A percentile compares a stretch with the other conserved stretches of the same genome.
These are phyloP conservation scores for Malacoctenus gilli DNA, from an alignment of 2,797 vertebrate genomes.

Conservation along the genomic window DNA sequence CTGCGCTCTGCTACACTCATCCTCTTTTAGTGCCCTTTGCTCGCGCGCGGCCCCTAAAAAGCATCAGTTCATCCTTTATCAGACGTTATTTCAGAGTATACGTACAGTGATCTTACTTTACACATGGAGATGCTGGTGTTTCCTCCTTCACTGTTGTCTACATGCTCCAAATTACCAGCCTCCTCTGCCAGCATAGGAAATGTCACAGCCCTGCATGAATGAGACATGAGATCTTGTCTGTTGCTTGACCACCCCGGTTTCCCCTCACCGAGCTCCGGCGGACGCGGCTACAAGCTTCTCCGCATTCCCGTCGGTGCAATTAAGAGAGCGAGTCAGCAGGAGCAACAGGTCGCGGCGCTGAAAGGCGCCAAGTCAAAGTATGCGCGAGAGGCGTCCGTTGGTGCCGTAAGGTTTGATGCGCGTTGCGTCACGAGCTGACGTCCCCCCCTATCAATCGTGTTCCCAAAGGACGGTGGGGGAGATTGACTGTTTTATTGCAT, in stretches of 20 bases:
- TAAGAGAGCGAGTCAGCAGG: neutral
- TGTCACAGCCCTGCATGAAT: constrained; percentile 72
- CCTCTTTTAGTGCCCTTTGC: constrained; percentile 2
- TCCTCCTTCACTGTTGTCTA: constrained; percentile 31
- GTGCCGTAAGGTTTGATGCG: constrained; percentile 8
- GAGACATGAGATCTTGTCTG: constrained; percentile 64
- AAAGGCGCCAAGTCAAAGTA: constrained; percentile 10
- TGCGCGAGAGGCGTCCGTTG: constrained; percentile 3
- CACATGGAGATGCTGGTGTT: constrained; percentile 17
- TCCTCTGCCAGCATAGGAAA: constrained; percentile 49
- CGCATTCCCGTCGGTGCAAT: no score
- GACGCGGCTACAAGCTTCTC: constrained; percentile 13
- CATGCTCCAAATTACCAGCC: constrained; percentile 13
- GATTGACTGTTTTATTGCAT: constrained; percentile 54
- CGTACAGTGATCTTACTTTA: constrained; percentile 25
- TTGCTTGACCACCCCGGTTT: constrained; percentile 51
- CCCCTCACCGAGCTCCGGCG: constrained; percentile 16
- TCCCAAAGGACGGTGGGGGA: constrained; percentile 47
- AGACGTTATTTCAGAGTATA: constrained; percentile 19
- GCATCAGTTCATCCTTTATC: constrained; percentile 1
- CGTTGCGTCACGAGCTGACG: constrained; percentile 33
- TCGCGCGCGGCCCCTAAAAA: constrained; percentile 1
- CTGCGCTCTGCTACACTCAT: neutral
- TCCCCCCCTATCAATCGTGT: constrained; percentile 25
- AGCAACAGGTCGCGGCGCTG: constrained; percentile 1